Conservation (phyloP, 2,797 vertebrate genomes). For the Chaunax sp. region DNA sequence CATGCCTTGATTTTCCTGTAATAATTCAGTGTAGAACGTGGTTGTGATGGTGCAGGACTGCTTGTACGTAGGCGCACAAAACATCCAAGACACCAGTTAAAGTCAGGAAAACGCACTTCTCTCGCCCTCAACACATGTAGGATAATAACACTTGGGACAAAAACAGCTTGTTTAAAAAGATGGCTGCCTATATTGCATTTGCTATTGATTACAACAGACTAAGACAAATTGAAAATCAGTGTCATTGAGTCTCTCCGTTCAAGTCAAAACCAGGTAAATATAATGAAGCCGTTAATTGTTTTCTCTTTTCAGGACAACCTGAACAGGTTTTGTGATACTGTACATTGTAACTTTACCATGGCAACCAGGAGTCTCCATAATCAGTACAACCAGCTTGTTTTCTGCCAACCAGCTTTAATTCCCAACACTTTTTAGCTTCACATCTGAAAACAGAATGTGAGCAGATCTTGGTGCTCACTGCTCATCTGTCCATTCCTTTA, state of each 20-base stretch:
- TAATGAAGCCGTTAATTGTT: neutral
- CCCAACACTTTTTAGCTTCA: constrained; percentile 16
- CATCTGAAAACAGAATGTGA: constrained; percentile 26
- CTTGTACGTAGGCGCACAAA: neutral
- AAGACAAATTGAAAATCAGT: constrained; percentile 1
- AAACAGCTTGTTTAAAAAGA: too few relatives aligned
- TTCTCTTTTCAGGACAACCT: neutral
- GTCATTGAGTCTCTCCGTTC: neutral
- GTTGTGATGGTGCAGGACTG: neutral
- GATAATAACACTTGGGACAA: too few relatives aligned
- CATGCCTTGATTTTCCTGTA: neutral
- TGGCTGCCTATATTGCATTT: too few relatives aligned
- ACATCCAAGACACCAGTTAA: too few relatives aligned
- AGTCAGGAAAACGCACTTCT: too few relatives aligned
- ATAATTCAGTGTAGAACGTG: neutral
- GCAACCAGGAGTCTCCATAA: constrained; percentile 1
- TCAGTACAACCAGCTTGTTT: neutral
- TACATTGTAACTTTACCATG: neutral
- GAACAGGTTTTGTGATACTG: neutral
- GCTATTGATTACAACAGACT: neutral
- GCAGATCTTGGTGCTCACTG: constrained; percentile 25
- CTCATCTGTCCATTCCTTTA: constrained; percentile 56
- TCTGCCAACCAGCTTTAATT: neutral
- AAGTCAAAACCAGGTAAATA: neutral
- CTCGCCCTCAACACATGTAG: too few relatives aligned